Percentiles rank a stretch among this genome's conserved stretches.
phyloP scores from a whole-genome alignment of 2,113 vertebrate genomes.

The Percina caprodes region DNA sequence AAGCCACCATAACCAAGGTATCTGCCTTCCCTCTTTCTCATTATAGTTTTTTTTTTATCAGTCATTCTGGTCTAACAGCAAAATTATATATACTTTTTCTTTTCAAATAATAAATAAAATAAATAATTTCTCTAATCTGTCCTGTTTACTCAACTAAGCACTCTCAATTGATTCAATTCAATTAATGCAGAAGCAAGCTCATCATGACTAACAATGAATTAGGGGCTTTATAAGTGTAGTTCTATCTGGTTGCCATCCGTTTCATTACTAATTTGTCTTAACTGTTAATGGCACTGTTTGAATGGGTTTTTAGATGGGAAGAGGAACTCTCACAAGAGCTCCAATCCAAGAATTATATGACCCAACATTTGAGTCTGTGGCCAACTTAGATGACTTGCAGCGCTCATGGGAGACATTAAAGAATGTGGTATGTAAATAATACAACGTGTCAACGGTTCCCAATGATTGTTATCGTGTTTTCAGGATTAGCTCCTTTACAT shows the following conservation, averaged over 20 bases:
- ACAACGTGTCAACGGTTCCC: background rate
- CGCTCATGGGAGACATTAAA: constrained; percentile 98
- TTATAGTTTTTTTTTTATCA: background rate
- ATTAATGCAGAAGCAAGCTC: constrained; percentile 9
- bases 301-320: constrained; percentile 78
- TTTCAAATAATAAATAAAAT: background rate
- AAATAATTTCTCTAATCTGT: background rate
- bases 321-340: constrained; percentile 83
- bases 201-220: constrained; percentile 10
- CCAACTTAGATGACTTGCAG: constrained; percentile 93
- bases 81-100: background rate
- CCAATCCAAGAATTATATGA: constrained; percentile 88
- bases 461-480: background rate
- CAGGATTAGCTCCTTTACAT: background rate
- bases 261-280: background rate
- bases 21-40: constrained; percentile 43
- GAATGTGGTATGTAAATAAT: constrained; percentile 90
- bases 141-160: background rate
- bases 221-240: background rate
- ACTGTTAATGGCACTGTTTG: constrained; percentile 13
- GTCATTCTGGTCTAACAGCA: background rate
- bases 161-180: background rate
- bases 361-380: constrained; percentile 87
- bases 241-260: background rate
- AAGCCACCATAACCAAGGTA: constrained; percentile 93